These are phyloP conservation scores for Pantelozetes paolii DNA, from an alignment of 2,888 invertebrate species.

Conservation along the genomic window DNA sequence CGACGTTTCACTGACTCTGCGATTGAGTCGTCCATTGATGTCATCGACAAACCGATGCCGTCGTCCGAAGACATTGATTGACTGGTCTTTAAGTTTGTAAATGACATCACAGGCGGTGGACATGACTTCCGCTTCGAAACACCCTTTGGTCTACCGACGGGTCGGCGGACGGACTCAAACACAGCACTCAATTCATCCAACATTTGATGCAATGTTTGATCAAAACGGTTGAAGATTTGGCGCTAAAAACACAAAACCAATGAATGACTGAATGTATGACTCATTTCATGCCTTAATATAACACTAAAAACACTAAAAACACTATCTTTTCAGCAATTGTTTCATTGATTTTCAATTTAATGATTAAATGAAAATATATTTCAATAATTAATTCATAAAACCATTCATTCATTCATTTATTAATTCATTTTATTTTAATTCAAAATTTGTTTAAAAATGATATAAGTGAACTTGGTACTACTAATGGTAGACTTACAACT, in stretches of 20 bases:
- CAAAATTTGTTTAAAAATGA: no score
- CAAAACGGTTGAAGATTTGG: background rate
- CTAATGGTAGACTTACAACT: no score
- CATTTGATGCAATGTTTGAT: background rate
- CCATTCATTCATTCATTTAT: no score
- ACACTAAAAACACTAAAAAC: no score
- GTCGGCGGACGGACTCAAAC: background rate
- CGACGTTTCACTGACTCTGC: background rate
- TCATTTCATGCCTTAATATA: background rate
- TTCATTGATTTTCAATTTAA: no score
- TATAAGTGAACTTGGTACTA: no score
- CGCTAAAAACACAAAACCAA: background rate
- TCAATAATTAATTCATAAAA: no score
- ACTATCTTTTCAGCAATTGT: no score
- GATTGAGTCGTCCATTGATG: background rate
- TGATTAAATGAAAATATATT: no score
- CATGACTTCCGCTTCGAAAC: background rate
- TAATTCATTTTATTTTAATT: no score
- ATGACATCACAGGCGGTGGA: background rate
- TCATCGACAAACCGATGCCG: background rate
- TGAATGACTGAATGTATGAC: background rate
- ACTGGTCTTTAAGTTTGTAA: no score
- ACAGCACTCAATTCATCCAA: constrained; percentile 27
- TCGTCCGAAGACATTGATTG: background rate
- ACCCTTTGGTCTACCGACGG: background rate